Evolutionary conservation across 2,888 invertebrate genomes (phyloP).

Genomic region (Luperina nickerlii): DNA sequence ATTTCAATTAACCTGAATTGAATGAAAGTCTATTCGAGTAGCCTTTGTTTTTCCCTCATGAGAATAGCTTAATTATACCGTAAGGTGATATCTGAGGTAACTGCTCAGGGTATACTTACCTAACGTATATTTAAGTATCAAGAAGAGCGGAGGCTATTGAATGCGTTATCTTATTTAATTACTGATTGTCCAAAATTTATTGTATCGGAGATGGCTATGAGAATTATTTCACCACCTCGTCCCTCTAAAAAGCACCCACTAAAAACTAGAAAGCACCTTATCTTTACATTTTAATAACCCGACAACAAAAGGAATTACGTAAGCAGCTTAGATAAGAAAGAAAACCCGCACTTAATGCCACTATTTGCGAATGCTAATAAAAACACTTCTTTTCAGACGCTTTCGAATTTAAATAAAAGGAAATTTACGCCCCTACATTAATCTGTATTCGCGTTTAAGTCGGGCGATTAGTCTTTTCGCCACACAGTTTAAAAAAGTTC

Average conservation of each 20-base stretch:
- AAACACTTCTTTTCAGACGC: conserved; percentile 49
- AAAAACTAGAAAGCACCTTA: conserved; percentile 6
- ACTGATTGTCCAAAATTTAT: neutral
- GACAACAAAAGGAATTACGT: conserved; percentile 21
- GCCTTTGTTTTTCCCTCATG: neutral
- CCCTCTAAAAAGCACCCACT: conserved; percentile 3
- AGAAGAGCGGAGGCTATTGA: neutral
- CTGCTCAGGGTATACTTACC: neutral
- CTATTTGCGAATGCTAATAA: conserved; percentile 63
- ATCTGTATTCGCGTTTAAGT: conserved; percentile 71
- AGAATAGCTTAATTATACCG: no score
- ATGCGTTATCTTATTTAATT: neutral
- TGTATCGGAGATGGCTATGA: neutral
- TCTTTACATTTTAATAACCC: conserved; percentile 24
- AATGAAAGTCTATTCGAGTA: neutral
- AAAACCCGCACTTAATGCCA: conserved; percentile 39
- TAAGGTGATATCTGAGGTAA: neutral
- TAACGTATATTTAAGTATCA: neutral
- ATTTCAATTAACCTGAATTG: neutral
- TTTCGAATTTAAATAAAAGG: conserved; percentile 67
- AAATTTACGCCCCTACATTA: conserved; percentile 64
- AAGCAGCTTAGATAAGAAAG: conserved; percentile 38
- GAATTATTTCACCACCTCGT: neutral
- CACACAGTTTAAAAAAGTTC: conserved; percentile 49
- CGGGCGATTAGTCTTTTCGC: conserved; percentile 71